These are phyloP conservation scores for Conopomorpha cramerella DNA, from an alignment of 1,140 invertebrate species.

Conservation along the genomic window DNA sequence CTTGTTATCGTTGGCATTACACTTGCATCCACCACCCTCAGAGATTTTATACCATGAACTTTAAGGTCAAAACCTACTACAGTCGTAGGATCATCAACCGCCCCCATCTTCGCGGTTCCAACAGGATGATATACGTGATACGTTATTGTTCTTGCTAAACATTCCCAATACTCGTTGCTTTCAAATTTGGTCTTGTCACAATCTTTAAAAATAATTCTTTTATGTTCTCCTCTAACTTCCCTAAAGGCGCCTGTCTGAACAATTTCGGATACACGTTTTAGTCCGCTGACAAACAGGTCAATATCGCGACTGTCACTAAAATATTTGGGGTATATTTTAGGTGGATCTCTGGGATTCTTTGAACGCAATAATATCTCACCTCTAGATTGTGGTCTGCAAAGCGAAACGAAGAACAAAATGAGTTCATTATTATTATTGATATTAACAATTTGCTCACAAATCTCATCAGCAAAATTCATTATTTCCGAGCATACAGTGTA, in stretches of 20 bases:
- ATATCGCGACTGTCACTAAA: slow-evolving; percentile 37
- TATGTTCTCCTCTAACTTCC: slow-evolving; percentile 25
- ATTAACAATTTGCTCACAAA: slow-evolving; percentile 74
- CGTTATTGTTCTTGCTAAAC: slow-evolving; percentile 39
- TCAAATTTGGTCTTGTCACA: slow-evolving; percentile 26
- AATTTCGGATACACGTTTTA: slow-evolving; percentile 30
- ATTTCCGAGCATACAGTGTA: slow-evolving; percentile 22
- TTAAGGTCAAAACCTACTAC: slow-evolving; percentile 75
- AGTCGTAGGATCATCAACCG: slow-evolving; percentile 63
- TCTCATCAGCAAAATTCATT: slow-evolving; percentile 67
- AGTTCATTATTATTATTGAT: slow-evolving; percentile 40
- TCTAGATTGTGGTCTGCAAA: slow-evolving; percentile 38
- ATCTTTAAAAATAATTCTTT: slow-evolving; percentile 28
- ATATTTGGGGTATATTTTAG: slow-evolving; percentile 53
- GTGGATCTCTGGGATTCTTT: slow-evolving; percentile 72
- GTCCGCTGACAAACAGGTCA: slow-evolving; percentile 22
- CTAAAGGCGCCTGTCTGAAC: slow-evolving; percentile 25
- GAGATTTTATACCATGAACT: slow-evolving; percentile 67
- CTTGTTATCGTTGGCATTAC: slow-evolving; percentile 74
- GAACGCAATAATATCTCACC: slow-evolving; percentile 60
- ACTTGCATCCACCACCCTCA: too few relatives aligned
- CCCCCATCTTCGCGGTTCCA: slow-evolving; percentile 86
- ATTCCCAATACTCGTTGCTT: slow-evolving; percentile 39
- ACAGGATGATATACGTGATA: slow-evolving; percentile 47
- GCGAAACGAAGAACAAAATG: slow-evolving; percentile 30